Evolutionary conservation across 1,140 invertebrate species (phyloP).

Genomic region (Euwallacea fornicatus): DNA sequence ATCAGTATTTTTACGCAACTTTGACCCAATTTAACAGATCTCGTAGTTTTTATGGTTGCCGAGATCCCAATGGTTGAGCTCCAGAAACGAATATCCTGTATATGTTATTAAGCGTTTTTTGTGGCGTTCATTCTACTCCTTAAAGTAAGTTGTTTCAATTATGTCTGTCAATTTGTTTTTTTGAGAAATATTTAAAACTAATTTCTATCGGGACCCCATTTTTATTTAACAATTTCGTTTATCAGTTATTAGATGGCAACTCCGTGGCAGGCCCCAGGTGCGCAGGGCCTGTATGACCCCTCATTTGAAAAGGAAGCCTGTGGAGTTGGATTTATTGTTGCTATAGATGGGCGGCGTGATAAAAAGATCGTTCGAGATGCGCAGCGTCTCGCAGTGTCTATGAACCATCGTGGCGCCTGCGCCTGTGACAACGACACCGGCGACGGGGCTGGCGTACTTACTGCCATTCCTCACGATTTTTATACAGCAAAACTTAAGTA

Average conservation of each 20-base stretch:
- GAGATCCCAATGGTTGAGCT: too few species aligned
- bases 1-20: too few species aligned
- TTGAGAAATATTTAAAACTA: too few species aligned
- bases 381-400: conserved; percentile 87
- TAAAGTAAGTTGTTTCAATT: too few species aligned
- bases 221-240: conserved; percentile 15
- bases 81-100: too few species aligned
- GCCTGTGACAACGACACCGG: conserved; percentile 99
- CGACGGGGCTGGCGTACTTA: conserved; percentile 95
- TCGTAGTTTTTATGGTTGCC: too few species aligned
- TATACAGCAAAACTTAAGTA: conserved; percentile 83
- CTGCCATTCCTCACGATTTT: conserved; percentile 93
- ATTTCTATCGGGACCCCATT: neutral
- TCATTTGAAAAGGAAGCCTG: conserved; percentile 93
- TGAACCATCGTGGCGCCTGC: conserved; percentile 98
- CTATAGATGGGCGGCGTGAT: conserved; percentile 90
- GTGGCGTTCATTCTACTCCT: too few species aligned
- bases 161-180: too few species aligned
- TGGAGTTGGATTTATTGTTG: conserved; percentile 97
- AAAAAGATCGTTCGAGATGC: conserved; percentile 97
- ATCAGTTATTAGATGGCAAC: conserved; percentile 51
- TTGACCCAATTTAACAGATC: too few species aligned
- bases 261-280: conserved; percentile 56
- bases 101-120: too few species aligned
- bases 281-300: conserved; percentile 89